Conservation (phyloP, 92 coral and sea anemone genomes). For the Epizoanthus rinbou region DNA sequence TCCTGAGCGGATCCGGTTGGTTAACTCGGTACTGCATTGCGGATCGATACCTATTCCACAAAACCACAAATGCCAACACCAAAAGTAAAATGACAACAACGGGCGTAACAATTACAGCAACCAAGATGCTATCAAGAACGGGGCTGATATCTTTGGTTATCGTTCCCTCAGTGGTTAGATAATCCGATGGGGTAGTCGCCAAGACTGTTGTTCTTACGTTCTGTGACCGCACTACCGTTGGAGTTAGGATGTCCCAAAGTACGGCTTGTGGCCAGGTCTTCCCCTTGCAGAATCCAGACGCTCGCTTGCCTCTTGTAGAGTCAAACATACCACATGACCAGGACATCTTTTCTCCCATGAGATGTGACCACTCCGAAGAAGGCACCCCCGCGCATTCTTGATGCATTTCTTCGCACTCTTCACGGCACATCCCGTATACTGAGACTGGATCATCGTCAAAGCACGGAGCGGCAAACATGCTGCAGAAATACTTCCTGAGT, state of each 20-base stretch:
- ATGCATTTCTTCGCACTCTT: conserved; percentile 11
- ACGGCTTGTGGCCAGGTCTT: conserved; percentile 30
- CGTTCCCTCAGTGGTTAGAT: no score
- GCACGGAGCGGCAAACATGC: conserved; percentile 3
- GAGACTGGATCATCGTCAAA: conserved; percentile 22
- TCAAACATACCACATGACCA: conserved; percentile 24
- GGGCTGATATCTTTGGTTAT: not conserved
- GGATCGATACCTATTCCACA: not conserved
- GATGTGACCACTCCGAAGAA: conserved; percentile 24
- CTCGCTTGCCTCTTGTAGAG: not conserved
- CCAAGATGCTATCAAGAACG: not conserved
- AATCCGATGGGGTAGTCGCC: not conserved
- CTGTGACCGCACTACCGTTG: not conserved
- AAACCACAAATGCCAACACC: not conserved
- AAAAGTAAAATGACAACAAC: not conserved
- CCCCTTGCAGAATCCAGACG: conserved; percentile 15
- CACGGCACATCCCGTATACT: conserved; percentile 11
- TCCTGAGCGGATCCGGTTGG: not conserved
- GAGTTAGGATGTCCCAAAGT: not conserved
- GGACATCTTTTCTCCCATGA: conserved; percentile 15
- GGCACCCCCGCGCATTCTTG: conserved; percentile 14
- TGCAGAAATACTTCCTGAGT: conserved; percentile 20
- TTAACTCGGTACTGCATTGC: not conserved
- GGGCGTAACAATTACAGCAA: not conserved
- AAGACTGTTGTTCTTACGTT: not conserved